Conservation (phyloP, 2,888 invertebrate genomes). For the Sinohyriopsis cumingii region DNA sequence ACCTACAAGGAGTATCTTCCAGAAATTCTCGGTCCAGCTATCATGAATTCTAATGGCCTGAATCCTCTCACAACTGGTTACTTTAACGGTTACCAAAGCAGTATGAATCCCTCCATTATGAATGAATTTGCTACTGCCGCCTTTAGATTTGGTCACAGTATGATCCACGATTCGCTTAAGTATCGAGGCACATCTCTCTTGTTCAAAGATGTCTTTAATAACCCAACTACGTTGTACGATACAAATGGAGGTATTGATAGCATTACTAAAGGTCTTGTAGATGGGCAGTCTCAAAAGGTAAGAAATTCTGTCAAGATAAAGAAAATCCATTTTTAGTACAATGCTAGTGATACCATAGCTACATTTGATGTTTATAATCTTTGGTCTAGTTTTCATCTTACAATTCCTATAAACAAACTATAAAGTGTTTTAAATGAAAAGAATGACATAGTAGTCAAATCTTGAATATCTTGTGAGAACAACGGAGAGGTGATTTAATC, state of each 20-base stretch:
- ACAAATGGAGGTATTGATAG: neutral
- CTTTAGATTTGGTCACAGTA: neutral
- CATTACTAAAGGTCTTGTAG: neutral
- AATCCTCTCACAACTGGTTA: neutral
- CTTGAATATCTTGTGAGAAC: too few species aligned
- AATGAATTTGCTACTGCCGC: neutral
- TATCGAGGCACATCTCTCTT: neutral
- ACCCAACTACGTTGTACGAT: neutral
- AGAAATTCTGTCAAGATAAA: neutral
- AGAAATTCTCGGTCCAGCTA: neutral
- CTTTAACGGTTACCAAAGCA: neutral
- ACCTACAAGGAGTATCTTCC: conserved; percentile 1
- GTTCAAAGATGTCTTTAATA: neutral
- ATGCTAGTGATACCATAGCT: too few species aligned
- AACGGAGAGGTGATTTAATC: too few species aligned
- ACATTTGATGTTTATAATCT: too few species aligned
- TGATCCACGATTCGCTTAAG: neutral
- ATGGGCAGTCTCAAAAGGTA: neutral
- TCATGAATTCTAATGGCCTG: neutral
- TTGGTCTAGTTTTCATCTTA: too few species aligned
- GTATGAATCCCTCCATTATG: neutral
- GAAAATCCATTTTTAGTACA: too few species aligned
- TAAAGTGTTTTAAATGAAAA: too few species aligned
- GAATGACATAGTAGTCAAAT: too few species aligned
- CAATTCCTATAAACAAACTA: too few species aligned